Base-by-base conservation (phyloP, 2,888 invertebrate genomes). In the Pyralis farinalis region DNA sequence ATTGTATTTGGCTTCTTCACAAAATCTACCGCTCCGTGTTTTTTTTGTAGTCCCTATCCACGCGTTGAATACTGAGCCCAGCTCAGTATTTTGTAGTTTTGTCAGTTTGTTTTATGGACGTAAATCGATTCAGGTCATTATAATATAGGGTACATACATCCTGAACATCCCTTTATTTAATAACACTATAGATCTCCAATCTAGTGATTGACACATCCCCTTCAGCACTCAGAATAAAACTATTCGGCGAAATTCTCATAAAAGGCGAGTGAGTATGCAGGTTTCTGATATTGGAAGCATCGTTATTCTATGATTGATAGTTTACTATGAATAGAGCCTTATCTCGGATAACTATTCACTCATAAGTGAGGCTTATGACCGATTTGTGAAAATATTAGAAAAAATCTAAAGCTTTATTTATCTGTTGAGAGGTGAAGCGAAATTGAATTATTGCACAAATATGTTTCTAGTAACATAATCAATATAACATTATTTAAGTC, bases 291-390 rank as follows among this genome's bases (percentile, higher is more conserved):
- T 85, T 84, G 81, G 75, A 80, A 79, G 74, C 77, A 73, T 67
- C 66, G 61, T 71, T 72, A 72, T 81, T 82, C 76, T 77, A 86
- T 85, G 87, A 87, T 87, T 83, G 86, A 87, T 87, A 86, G 84
- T 85, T 71, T 60, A 52, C 49, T 53, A 55, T 73, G 74, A 82
- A 81, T 72, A 63, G 75, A 67, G 67, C 63, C 70, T 72, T 81
- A 81, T 78, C 72, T 52, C 56, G 58, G 58, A 59, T 61, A 65
- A 63, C 69, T 63, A 67, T 71, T 63, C 67, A 65, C 58, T 53
- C 48, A 56, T 42, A 52, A 47, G 51, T 45, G 45, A 53, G 56
- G 68, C 62, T 71, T 69, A 67, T 63, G 71, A 70, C 59, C 74
- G 71, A 81, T 83, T 80, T 82, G 76, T 75, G 68, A 65, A 68